Evolutionary conservation across 2,888 invertebrate species (phyloP), one percentile per base, ranked within the genome.

Genomic region (Agrotis segetum): DNA sequence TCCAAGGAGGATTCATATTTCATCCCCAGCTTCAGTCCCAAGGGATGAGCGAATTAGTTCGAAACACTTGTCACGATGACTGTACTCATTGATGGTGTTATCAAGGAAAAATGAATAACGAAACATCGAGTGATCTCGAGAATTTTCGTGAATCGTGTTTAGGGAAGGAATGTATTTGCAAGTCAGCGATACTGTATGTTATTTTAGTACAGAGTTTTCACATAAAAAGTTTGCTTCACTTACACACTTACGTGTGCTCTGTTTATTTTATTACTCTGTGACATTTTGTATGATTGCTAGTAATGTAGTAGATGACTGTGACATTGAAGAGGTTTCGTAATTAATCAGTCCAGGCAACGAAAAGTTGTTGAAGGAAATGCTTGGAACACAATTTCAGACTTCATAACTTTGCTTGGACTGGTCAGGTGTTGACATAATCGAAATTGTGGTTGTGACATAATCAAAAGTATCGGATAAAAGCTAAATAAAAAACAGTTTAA

Each of bases 1-100:
- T 90, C 88, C 88, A 81, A 86, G 73, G 72, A 79, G 83, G 85
- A 88, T 89, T 90, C 91, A 91, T 91, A 91, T 90, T 88, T 91
- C 91, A 91, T 90, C 85, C 84, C 75, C 77, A 77, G 46, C 62
- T 67, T 44, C 52, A 50, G 83, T 74, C 81, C 74, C 85, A 88
- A 88, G 89, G 81, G 83, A 88, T 68, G 76, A 84, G 88, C 83
- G 84, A 70, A 63, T 67, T 63, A 68, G 47, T 53, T 50, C 52
- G 11, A 66, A 73, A 53, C 63, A 65, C 68, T 79, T 65, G 68
- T 79, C 74, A 77, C 68, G 58, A 59, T 67, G 69, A 73, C 72
- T 71, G 61, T 78, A 55, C 76, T n/a, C 17, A 67, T 29, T 70
- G 72, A 83, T 67, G 66, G 46, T 64, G 60, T 71, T 79, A 76